Evolutionary conservation across 2,888 invertebrate genomes (phyloP), one percentile per base, ranked within the genome.

Genomic region (Nomada hirtipes): DNA sequence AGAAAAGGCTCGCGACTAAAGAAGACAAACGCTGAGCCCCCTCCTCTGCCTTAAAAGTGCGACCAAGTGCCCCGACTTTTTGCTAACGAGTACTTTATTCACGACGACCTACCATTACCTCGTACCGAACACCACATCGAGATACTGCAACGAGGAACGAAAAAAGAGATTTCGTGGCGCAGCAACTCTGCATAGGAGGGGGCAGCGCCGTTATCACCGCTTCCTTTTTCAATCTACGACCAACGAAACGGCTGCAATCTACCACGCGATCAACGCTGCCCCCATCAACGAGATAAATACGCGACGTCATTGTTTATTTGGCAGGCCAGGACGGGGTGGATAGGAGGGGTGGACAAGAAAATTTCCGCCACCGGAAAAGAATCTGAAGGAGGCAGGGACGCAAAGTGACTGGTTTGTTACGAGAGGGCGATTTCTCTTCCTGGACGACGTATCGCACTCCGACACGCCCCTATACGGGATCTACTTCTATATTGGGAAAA

Each of bases 351-450:
- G 63, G 78, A 63, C 61, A 87, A 76, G 85, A 82, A 76, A 82
- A 85, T 86, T 80, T 84, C 61, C 57, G 71, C 73, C 77, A 64
- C 13, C 59, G 13, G 77, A 57, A 64, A 79, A 74, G 42, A 57
- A 20, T 26, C 13, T 23, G 20, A 29, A 50, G 61, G 59, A 50
- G 69, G 73, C 3, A n/a, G 64, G 53, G 55, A 50, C 47, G 59
- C 47, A 79, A 78, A 76, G 82, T 53, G 87, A 83, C 74, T 79
- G 87, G 86, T 90, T 90, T 90, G 90, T 91, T 91, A 87, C 89
- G 89, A 87, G 82, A 86, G 88, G 86, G 88, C 89, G 88, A 91
- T 91, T 88, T 90, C 86, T 91, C 90, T 91, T 91, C 76, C 85
- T 60, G 74, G 50, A 73, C 79, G 87, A 89, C 88, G 89, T 90